Conservation (phyloP, 1,140 invertebrate species). For the Helicorthomorpha holstii region DNA sequence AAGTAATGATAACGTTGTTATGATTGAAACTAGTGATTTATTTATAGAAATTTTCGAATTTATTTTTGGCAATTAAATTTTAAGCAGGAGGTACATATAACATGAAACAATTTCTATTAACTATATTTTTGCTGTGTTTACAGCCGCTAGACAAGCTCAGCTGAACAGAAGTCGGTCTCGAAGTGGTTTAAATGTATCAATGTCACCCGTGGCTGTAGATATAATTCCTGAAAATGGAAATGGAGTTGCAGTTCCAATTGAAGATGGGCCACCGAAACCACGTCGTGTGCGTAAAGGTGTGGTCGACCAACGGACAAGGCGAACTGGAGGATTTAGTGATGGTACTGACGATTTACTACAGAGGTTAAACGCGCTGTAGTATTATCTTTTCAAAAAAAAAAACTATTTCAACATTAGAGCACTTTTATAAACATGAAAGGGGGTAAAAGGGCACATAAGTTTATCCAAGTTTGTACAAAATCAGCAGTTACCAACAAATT, state of each 20-base stretch:
- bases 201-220: not conserved
- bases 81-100: too few relatives aligned
- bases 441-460: too few relatives aligned
- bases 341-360: not conserved
- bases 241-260: not conserved
- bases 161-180: conserved; percentile 65
- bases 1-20: too few relatives aligned
- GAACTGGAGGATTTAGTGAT: not conserved
- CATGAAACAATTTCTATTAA: too few relatives aligned
- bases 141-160: conserved; percentile 68
- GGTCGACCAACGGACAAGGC: not conserved
- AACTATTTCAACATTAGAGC: too few relatives aligned
- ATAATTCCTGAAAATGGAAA: not conserved
- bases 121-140: conserved; percentile 20
- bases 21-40: too few relatives aligned
- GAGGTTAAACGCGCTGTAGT: not conserved
- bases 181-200: conserved; percentile 35
- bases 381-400: not conserved
- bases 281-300: not conserved
- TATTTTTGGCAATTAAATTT: too few relatives aligned
- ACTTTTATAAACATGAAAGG: too few relatives aligned
- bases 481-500: too few relatives aligned
- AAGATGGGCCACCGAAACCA: not conserved
- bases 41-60: too few relatives aligned
- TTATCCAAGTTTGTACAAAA: too few relatives aligned